These are phyloP conservation scores for Chrysotoxum bicinctum DNA, from an alignment of 2,888 invertebrate genomes.

Conservation along the genomic window DNA sequence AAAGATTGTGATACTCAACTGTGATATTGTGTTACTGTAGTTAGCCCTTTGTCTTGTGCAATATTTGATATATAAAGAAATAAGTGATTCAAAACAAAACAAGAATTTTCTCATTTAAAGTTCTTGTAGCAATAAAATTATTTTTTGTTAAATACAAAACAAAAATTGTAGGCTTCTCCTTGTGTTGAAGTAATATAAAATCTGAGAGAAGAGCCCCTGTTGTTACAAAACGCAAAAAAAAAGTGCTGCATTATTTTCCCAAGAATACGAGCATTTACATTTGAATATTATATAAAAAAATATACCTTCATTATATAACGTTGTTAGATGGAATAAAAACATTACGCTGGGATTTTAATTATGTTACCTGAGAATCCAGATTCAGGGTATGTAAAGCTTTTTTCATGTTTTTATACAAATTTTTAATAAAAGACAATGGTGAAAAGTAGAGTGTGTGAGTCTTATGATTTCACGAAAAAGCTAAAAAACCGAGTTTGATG, in stretches of 20 bases:
- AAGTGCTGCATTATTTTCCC: not conserved
- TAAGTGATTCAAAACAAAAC: not conserved
- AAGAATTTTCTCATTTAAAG: not conserved
- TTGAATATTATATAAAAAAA: not conserved
- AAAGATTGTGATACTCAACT: constrained; percentile 39
- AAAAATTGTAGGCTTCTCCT: not conserved
- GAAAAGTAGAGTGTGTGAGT: not conserved
- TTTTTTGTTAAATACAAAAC: not conserved
- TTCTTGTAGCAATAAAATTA: not conserved
- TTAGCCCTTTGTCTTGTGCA: constrained; percentile 17
- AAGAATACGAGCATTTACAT: not conserved
- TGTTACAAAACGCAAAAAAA: not conserved
- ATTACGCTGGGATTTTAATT: not conserved
- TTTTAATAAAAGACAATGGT: not conserved
- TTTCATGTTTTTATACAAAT: not conserved
- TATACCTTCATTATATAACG: not conserved
- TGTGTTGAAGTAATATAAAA: not conserved
- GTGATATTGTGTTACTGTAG: constrained; percentile 30
- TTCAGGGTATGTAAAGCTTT: not conserved
- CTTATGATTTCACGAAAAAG: too few species aligned
- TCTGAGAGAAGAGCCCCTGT: not conserved
- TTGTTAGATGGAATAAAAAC: not conserved
- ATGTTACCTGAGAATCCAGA: not conserved
- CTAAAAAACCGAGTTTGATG: too few species aligned
- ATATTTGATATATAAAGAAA: constrained; percentile 10